Base-by-base conservation (phyloP, 2,888 invertebrate genomes). In the Trachelus iudaicus region DNA sequence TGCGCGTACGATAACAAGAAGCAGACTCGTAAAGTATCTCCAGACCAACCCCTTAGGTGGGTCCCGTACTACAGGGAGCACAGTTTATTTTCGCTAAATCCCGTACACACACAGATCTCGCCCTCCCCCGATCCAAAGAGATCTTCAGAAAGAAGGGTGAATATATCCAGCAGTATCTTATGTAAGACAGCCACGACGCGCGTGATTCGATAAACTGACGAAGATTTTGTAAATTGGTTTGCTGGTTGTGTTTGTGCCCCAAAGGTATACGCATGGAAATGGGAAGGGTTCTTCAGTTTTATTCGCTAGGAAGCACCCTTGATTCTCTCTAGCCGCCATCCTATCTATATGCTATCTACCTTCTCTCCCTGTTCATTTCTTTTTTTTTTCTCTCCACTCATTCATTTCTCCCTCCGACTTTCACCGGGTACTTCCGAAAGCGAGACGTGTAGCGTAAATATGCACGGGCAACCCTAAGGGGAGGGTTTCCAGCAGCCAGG, bases 181-280 rank as follows among this genome's bases (percentile, higher is more conserved):
- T 23, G 71, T 31, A 71, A 33, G 71, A 71, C 71, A 71, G 71
- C 71, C 78, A 79, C 78, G 81, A 76, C 77, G 79, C 79, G 77
- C 77, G 80, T 80, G 84, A 83, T 83, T 85, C 86, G 86, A 87
- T 87, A 85, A 84, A 82, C 79, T 81, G 82, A 81, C 83, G 78
- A 83, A 86, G 87, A 86, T 88, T 88, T 83, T 82, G 83, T 79
- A 86, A 86, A 87, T 85, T 85, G 85, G 82, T 83, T 83, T 76
- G 79, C 76, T 76, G 79, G 81, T 73, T 56, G 75, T 75, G 69
- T 80, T 77, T 69, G 74, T 77, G 73, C 69, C 75, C 71, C 71
- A 73, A 81, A 73, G 69, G 71, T 69, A 37, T 73, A 33, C 77
- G 68, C 69, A 77, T 73, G 75, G 71, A 71, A 69, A 69, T 68